phyloP scores from a whole-genome alignment of 2,113 vertebrate genomes.

The Chauna torquata region DNA sequence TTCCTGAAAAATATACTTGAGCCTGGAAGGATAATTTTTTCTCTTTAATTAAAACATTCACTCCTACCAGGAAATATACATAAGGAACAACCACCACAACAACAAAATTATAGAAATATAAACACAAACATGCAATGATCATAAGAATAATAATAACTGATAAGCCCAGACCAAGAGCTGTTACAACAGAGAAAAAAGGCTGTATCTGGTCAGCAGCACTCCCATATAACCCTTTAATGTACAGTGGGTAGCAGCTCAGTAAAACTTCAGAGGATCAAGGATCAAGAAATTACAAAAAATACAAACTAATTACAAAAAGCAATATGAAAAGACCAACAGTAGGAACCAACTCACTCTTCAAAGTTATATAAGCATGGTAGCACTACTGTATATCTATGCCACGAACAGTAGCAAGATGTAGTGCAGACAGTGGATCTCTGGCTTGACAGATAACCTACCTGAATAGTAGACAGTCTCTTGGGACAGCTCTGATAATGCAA shows the following conservation, averaged over 20 bases:
- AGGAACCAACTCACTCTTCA: accelerated
- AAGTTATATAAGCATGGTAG: background rate
- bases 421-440: background rate
- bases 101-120: background rate
- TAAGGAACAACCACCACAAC: background rate
- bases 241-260: background rate
- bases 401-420: background rate
- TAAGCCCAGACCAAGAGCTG: background rate
- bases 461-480: background rate
- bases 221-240: background rate
- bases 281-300: background rate
- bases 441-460: background rate
- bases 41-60: background rate
- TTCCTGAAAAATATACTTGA: background rate
- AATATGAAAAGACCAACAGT: background rate
- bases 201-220: background rate
- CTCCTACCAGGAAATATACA: background rate
- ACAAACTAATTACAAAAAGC: background rate
- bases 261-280: background rate
- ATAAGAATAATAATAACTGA: background rate
- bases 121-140: background rate
- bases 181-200: background rate
- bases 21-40: background rate
- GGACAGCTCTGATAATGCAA: background rate
- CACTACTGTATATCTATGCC: background rate